Conservation (phyloP, 2,797 vertebrate species). For the Acanthiza pusilla region DNA sequence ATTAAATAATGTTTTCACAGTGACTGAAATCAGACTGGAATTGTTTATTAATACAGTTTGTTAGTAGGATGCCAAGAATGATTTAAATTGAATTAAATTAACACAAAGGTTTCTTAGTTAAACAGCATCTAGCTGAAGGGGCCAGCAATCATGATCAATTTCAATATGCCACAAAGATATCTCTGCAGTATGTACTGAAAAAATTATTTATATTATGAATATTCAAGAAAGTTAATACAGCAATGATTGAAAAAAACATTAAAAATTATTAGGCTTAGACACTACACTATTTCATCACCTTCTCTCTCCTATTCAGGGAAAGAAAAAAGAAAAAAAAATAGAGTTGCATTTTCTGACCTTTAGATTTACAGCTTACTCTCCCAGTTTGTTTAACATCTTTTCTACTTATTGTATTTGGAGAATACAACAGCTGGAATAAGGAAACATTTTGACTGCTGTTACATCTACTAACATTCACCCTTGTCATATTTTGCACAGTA, state of each 20-base stretch:
- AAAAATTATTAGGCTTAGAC: background rate
- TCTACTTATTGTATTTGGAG: background rate
- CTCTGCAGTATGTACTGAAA: background rate
- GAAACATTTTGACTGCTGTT: background rate
- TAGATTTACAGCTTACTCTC: background rate
- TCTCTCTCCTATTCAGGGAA: background rate
- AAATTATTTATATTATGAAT: background rate
- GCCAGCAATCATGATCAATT: background rate
- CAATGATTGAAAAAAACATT: background rate
- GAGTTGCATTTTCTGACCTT: background rate
- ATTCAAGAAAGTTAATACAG: background rate
- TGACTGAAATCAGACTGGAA: background rate
- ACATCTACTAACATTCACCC: background rate
- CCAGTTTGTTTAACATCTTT: background rate
- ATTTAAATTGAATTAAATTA: background rate
- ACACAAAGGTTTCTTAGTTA: background rate
- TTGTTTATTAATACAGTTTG: background rate
- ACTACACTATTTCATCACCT: fast-evolving
- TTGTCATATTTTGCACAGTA: constrained; percentile 47
- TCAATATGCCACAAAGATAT: background rate
- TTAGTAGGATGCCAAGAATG: background rate
- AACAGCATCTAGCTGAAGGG: background rate
- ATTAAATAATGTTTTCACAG: background rate
- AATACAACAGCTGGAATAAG: constrained; percentile 3
- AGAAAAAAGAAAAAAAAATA: background rate